Base-by-base conservation (phyloP, 2,888 invertebrate species). In the Sycophila texana region DNA sequence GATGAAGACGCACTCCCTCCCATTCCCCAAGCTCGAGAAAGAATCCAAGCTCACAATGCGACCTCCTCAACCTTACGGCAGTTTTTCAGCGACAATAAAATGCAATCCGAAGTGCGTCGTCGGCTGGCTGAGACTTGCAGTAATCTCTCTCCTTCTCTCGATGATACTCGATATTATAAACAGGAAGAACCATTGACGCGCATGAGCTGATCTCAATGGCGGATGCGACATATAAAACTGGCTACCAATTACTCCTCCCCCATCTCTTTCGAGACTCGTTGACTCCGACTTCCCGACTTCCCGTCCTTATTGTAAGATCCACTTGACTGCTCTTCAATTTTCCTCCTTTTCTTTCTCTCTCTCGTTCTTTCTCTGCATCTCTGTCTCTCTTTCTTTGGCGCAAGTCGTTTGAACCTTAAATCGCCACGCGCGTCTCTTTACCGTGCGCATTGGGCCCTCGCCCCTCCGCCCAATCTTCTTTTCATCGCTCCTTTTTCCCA, bases 251-350 rank as follows among this genome's bases (percentile, higher is more conserved):
- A 72, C 72, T 72, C 70, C 67, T 75, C 61, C 30, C 65, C 55
- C 65, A 12, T 49, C 30, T 74, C 60, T 80, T 63, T 57, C 51
- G 20, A 55, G 39, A 66, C 53, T 75, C 68, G 53, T 61, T 60
- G 61, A 53, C 76, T 70, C 51, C n/a, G 47, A 66, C 51, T 16
- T 61, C 47, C 26, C 47, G 49, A 61, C 51, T 39, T 70, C 47
- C 14, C 30, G 49, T 39, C 26, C 51, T 5, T 39, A 39, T 39
- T 39, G 51, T n/a, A 70, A 80, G 51, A 75, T 51, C 76, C 71
- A 63, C 68, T 80, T 73, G 68, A 76, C 51, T 80, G 51, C 57
- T 80, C 76, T 80, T 76, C 76, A 80, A 73, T 80, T 73, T 80
- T 74, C 57, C 57, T 26, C 55, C 14, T 13, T 22, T 16, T 18